Percentiles rank a stretch among this genome's conserved stretches.
These are phyloP conservation scores for Calephelis virginiensis DNA, from an alignment of 1,140 invertebrate species.

Conservation along the genomic window DNA sequence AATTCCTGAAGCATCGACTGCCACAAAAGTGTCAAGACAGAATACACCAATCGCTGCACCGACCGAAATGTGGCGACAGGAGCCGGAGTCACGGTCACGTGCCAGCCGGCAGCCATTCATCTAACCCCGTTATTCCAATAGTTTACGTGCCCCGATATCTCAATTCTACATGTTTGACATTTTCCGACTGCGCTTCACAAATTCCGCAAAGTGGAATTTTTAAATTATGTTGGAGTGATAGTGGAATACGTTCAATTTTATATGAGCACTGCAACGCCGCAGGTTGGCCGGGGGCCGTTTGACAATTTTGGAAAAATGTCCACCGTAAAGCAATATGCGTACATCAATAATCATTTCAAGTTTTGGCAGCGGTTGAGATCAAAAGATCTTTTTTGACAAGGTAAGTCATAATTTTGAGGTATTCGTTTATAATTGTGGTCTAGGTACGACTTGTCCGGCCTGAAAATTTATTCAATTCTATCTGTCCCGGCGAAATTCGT, in stretches of 20 bases:
- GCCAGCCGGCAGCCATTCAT: not conserved
- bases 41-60: not conserved
- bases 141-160: slow-evolving; percentile 22
- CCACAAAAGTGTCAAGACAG: too few species aligned
- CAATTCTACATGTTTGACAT: slow-evolving; percentile 24
- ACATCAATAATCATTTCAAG: too few species aligned
- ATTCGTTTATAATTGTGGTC: too few species aligned
- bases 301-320: not conserved
- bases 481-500: too few species aligned
- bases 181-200: slow-evolving; percentile 17
- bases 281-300: not conserved
- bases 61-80: not conserved
- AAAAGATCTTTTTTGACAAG: too few species aligned
- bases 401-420: too few species aligned
- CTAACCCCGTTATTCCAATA: slow-evolving; percentile 20
- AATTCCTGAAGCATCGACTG: too few species aligned
- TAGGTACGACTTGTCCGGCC: too few species aligned
- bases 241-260: not conserved
- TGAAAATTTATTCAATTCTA: too few species aligned
- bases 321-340: too few species aligned
- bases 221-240: slow-evolving; percentile 14
- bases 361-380: too few species aligned
- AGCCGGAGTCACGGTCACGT: not conserved
- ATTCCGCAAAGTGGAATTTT: slow-evolving; percentile 20
- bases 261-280: not conserved